Evolutionary conservation across 2,797 vertebrate species (phyloP).

Genomic region (Echeneis naucrates): DNA sequence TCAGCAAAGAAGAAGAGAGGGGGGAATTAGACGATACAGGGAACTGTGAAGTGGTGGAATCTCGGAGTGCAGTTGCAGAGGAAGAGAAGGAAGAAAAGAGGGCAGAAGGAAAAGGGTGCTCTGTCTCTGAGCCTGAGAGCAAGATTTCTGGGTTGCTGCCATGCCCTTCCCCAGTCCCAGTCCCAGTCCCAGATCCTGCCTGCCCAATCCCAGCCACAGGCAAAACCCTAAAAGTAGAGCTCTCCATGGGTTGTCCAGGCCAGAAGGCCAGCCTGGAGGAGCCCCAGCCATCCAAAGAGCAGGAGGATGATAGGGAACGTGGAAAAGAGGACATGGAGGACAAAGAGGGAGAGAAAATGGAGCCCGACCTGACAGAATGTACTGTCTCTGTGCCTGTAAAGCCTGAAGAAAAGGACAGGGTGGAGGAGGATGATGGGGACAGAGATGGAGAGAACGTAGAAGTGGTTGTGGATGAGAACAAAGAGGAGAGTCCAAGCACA

Average conservation of each 20-base stretch:
- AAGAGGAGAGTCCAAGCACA: constrained; percentile 39
- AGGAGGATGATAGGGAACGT: constrained; percentile 46
- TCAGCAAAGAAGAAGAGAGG: constrained; percentile 55
- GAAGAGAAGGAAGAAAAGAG: constrained; percentile 54
- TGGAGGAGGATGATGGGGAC: constrained; percentile 49
- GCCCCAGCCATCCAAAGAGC: constrained; percentile 64
- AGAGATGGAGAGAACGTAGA: constrained; percentile 57
- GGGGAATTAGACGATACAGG: constrained; percentile 59
- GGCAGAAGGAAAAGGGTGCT: constrained; percentile 49
- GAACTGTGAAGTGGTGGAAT: constrained; percentile 59
- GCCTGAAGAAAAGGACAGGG: constrained; percentile 28
- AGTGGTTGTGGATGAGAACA: constrained; percentile 59
- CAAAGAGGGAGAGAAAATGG: constrained; percentile 38
- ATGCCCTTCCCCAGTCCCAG: constrained; percentile 59
- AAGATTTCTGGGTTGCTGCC: constrained; percentile 49
- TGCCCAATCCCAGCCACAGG: constrained; percentile 48
- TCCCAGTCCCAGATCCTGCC: constrained; percentile 53
- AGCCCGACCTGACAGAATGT: constrained; percentile 59
- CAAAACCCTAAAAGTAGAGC: constrained; percentile 64
- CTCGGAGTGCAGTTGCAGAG: constrained; percentile 50
- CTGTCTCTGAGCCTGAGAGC: constrained; percentile 46
- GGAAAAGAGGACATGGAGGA: constrained; percentile 54
- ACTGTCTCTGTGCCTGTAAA: constrained; percentile 56
- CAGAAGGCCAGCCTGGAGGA: constrained; percentile 65
- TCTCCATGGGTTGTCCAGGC: constrained; percentile 57